A percentile compares a stretch with the other conserved stretches of the same genome.
Evolutionary conservation across 2,797 vertebrate genomes (phyloP).

Genomic region (Rhynchotus rufescens): DNA sequence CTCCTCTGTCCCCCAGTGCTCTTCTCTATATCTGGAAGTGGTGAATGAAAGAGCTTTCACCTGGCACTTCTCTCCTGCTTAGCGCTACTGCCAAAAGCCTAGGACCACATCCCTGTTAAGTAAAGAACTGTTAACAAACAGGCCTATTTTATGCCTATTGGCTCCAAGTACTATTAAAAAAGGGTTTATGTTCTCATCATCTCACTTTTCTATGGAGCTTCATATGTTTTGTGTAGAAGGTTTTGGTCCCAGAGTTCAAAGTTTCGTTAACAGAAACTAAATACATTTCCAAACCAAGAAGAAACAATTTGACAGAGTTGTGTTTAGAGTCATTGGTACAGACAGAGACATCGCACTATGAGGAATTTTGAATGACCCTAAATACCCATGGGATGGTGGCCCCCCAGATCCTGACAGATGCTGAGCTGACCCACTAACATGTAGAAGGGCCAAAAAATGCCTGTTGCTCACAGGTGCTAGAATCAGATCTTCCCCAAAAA

Average conservation of each 20-base stretch:
- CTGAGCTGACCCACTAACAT: accelerated
- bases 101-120: not conserved
- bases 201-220: not conserved
- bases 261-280: not conserved
- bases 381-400: not conserved
- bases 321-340: not conserved
- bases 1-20: not conserved
- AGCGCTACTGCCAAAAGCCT: no score
- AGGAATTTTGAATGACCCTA: not conserved
- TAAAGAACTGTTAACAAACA: not conserved
- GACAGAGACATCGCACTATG: not conserved
- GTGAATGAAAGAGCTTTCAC: not conserved
- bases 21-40: not conserved
- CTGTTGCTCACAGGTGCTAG: not conserved
- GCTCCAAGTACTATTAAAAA: not conserved
- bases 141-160: not conserved
- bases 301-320: not conserved
- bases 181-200: not conserved
- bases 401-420: accelerated
- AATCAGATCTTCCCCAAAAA: not conserved
- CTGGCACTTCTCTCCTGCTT: no score
- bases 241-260: not conserved
- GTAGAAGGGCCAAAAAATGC: not conserved
- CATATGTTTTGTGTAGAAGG: no score
- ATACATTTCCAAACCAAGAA: not conserved